Percentiles rank a stretch among this genome's conserved stretches.
Evolutionary conservation across 2,113 vertebrate genomes (phyloP).

Genomic region (Trogon surrucura): DNA sequence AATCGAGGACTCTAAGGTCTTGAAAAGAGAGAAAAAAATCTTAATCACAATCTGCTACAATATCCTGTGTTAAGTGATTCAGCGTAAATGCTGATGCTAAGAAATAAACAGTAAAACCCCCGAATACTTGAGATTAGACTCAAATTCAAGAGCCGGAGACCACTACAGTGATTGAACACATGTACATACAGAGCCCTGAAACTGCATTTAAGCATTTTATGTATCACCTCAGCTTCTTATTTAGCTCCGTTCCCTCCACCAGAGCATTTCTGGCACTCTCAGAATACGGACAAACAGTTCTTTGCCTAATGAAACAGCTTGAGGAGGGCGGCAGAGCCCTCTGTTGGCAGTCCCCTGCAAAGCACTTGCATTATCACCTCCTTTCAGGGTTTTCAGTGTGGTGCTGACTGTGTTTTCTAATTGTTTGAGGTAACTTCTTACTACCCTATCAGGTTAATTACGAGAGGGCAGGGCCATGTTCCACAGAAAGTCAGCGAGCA

Average conservation of each 20-base stretch:
- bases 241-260: background rate
- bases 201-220: background rate
- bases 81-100: background rate
- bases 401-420: background rate
- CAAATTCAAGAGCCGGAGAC: background rate
- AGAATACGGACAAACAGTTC: background rate
- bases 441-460: background rate
- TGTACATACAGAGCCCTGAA: background rate
- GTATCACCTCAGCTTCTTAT: background rate
- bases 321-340: background rate
- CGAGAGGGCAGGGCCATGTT: background rate
- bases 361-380: background rate
- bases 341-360: slow-evolving; percentile 2
- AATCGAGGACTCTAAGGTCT: slow-evolving; percentile 97
- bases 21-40: slow-evolving; percentile 23
- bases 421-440: background rate
- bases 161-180: background rate
- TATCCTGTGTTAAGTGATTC: background rate
- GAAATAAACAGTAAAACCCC: background rate
- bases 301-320: background rate
- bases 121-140: background rate
- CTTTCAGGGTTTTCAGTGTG: background rate
- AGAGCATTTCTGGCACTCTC: background rate
- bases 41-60: background rate
- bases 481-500: background rate